Conservation (phyloP, 1,140 invertebrate species). For the Aphaenogaster floridana region DNA sequence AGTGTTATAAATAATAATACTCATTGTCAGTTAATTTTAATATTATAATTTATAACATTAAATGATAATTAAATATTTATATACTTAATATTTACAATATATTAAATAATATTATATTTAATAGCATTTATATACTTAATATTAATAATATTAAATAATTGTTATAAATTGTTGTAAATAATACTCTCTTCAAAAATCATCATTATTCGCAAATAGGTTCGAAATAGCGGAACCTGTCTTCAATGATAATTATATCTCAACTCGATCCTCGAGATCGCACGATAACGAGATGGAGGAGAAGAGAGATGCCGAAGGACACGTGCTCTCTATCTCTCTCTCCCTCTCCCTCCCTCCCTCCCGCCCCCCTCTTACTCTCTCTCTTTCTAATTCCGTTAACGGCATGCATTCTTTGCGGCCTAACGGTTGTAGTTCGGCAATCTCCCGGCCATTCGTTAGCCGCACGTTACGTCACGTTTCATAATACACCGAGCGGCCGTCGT, state of each 20-base stretch:
- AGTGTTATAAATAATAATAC: not conserved
- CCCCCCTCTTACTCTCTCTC: not conserved
- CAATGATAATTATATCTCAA: conserved; percentile 5
- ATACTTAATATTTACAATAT: no score
- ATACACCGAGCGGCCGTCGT: conserved; percentile 31
- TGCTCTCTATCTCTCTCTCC: not conserved
- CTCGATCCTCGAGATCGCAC: conserved; percentile 40
- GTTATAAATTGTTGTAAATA: not conserved
- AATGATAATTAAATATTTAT: not conserved
- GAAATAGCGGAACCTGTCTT: conserved; percentile 40
- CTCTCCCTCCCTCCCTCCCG: not conserved
- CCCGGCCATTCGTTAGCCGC: conserved; percentile 25
- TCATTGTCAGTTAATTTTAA: not conserved
- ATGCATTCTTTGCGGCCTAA: conserved; percentile 49
- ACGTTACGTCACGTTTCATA: conserved; percentile 56
- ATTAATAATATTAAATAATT: conserved; percentile 9
- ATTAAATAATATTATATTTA: no score
- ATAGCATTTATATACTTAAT: not conserved
- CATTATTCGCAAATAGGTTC: not conserved
- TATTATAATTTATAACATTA: not conserved
- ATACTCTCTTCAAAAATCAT: not conserved
- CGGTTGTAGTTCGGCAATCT: conserved; percentile 60
- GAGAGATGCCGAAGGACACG: conserved; percentile 40
- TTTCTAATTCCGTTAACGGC: conserved; percentile 54
- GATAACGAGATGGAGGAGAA: conserved; percentile 46